These are phyloP conservation scores for Phaethon lepturus DNA, from an alignment of 2,113 vertebrate genomes.

Conservation along the genomic window DNA sequence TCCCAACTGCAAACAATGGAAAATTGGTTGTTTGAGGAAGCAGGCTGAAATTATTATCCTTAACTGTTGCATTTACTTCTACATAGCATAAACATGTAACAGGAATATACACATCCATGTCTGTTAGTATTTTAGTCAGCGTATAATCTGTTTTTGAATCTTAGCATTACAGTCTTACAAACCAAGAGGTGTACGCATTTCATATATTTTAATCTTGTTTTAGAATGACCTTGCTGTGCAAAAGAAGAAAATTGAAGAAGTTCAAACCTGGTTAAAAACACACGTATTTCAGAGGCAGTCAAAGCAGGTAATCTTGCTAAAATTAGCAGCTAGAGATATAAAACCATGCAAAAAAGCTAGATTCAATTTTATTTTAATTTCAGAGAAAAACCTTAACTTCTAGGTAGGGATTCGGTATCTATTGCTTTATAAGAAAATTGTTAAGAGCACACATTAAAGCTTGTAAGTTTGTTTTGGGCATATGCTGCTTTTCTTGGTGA, in stretches of 20 bases:
- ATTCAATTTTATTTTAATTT: not conserved
- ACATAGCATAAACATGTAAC: not conserved
- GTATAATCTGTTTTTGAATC: not conserved
- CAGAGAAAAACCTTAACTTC: not conserved
- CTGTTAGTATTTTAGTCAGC: not conserved
- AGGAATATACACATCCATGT: no score
- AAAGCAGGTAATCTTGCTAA: constrained; percentile 78
- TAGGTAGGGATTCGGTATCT: not conserved
- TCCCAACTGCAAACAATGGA: not conserved
- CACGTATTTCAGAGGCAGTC: constrained; percentile 67
- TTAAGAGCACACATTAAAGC: not conserved
- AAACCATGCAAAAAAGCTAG: rapidly evolving
- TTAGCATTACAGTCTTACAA: not conserved
- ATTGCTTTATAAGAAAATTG: not conserved
- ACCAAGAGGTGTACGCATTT: not conserved
- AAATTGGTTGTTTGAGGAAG: not conserved
- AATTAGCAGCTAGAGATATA: not conserved
- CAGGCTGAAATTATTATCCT: not conserved
- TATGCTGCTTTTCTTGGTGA: not conserved
- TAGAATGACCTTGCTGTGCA: constrained; percentile 91
- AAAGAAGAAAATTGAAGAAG: constrained; percentile 96
- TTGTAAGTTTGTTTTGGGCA: not conserved
- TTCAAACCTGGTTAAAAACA: constrained; percentile 88
- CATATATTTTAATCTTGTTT: not conserved
- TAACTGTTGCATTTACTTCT: not conserved